phyloP scores from a whole-genome alignment of 2,113 vertebrate species.

The Thamnaconus septentrionalis region DNA sequence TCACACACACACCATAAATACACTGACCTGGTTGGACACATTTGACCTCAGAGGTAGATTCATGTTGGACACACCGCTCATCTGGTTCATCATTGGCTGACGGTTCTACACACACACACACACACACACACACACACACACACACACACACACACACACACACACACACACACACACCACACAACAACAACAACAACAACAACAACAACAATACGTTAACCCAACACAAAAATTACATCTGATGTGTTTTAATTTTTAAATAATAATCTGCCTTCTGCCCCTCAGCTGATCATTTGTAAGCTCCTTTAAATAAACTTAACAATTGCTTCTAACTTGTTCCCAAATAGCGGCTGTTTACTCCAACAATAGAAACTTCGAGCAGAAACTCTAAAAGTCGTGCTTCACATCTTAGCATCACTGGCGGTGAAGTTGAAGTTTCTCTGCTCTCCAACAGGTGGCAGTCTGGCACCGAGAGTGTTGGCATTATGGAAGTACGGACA shows the following conservation, averaged over 20 bases:
- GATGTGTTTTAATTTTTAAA: too few relatives aligned
- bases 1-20: too few relatives aligned
- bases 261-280: too few relatives aligned
- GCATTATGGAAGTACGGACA: too few relatives aligned
- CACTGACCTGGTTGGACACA: conserved; percentile 88
- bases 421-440: conserved; percentile 13
- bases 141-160: too few relatives aligned
- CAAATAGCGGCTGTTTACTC: background rate
- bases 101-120: conserved; percentile 81
- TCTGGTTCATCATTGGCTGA: conserved; percentile 92
- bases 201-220: too few relatives aligned
- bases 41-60: conserved; percentile 93
- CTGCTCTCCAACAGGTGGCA: conserved; percentile 60
- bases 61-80: conserved; percentile 90
- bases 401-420: background rate
- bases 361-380: background rate
- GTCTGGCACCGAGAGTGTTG: background rate
- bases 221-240: too few relatives aligned
- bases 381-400: conserved; percentile 12
- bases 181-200: too few relatives aligned
- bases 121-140: background rate
- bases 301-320: too few relatives aligned
- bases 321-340: background rate
- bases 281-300: too few relatives aligned
- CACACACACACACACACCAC: too few relatives aligned